A percentile compares a stretch with the other conserved stretches of the same genome.
Evolutionary conservation across 2,888 invertebrate genomes (phyloP).

Genomic region (Ophioninae sp.): DNA sequence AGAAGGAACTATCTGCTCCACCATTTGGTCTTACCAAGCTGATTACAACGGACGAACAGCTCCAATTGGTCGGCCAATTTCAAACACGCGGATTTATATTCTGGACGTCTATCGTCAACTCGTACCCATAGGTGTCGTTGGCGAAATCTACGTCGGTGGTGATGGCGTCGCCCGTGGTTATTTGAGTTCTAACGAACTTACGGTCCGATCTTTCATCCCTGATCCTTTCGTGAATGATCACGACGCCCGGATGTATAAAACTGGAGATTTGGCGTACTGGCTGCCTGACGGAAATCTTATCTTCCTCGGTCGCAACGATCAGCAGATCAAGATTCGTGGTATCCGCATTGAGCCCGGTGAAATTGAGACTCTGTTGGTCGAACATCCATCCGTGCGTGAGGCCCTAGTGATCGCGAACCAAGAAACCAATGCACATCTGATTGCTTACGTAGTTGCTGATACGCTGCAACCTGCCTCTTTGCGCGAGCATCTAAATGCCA

Average conservation of each 20-base stretch:
- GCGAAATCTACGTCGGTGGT: slow-evolving; percentile 20
- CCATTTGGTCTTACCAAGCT: slow-evolving; percentile 1
- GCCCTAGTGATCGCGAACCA: background rate
- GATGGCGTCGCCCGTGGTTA: slow-evolving; percentile 25
- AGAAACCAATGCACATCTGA: background rate
- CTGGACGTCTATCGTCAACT: slow-evolving; percentile 21
- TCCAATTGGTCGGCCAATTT: slow-evolving; percentile 29
- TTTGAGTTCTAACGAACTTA: slow-evolving; percentile 8
- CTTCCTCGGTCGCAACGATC: slow-evolving; percentile 14
- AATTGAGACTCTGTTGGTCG: slow-evolving; percentile 7
- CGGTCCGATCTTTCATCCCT: background rate
- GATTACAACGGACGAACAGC: background rate
- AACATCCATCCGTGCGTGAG: slow-evolving; percentile 17
- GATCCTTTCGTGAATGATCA: slow-evolving; percentile 9
- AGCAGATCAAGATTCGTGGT: slow-evolving; percentile 23
- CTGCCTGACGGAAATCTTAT: slow-evolving; percentile 22
- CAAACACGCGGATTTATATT: slow-evolving; percentile 21
- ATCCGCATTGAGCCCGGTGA: slow-evolving; percentile 21
- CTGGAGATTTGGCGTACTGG: slow-evolving; percentile 25
- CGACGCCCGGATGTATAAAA: slow-evolving; percentile 15
- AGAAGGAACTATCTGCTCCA: slow-evolving; percentile 15
- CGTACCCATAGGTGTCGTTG: slow-evolving; percentile 3
- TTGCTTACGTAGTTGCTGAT: slow-evolving; percentile 10
- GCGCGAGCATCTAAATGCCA: slow-evolving; percentile 11
- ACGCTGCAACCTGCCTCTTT: background rate